phyloP scores from a whole-genome alignment of 2,888 invertebrate genomes.

The Eupeodes luniger region DNA sequence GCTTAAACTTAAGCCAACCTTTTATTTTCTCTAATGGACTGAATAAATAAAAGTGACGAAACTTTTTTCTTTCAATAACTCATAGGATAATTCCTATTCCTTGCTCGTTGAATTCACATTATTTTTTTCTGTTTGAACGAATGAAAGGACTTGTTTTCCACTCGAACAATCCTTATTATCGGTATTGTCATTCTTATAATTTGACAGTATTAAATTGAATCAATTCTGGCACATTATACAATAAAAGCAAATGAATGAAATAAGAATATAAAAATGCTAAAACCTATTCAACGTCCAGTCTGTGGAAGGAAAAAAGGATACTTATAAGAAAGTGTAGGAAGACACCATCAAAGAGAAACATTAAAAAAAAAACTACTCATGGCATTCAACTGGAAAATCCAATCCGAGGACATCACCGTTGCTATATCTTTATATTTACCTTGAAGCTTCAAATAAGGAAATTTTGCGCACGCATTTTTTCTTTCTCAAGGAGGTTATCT shows the following conservation, averaged over 20 bases:
- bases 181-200: constrained; percentile 77
- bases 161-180: constrained; percentile 80
- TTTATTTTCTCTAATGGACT: constrained; percentile 50
- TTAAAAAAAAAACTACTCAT: constrained; percentile 1
- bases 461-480: constrained; percentile 64
- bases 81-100: constrained; percentile 65
- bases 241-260: constrained; percentile 64
- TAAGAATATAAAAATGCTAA: constrained; percentile 25
- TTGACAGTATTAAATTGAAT: constrained; percentile 72
- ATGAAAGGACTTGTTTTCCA: constrained; percentile 80
- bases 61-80: constrained; percentile 33
- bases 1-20: not conserved
- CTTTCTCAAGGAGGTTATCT: constrained; percentile 16
- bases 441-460: constrained; percentile 10
- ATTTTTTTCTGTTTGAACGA: constrained; percentile 64
- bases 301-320: constrained; percentile 47
- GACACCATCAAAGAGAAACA: constrained; percentile 10
- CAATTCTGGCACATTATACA: constrained; percentile 70
- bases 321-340: constrained; percentile 28
- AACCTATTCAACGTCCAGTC: constrained; percentile 52
- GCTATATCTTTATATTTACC: not conserved
- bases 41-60: constrained; percentile 57
- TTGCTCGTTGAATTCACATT: constrained; percentile 41
- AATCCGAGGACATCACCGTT: constrained; percentile 41
- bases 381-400: constrained; percentile 67